Evolutionary conservation across 1,140 invertebrate genomes (phyloP), one percentile per base, ranked within the genome.

Genomic region (Megathymus violae): DNA sequence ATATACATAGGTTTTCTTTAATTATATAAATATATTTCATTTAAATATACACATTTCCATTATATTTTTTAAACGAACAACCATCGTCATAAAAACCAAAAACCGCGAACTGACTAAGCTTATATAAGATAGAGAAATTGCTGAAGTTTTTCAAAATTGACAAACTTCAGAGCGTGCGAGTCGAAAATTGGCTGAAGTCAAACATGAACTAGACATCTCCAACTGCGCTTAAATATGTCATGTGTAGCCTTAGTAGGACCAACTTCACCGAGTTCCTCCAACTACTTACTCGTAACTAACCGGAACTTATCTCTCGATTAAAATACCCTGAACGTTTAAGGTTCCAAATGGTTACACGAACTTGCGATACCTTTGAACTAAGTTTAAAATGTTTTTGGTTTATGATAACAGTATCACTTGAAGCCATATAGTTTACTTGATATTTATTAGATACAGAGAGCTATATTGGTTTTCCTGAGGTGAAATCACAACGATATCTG

Each of bases 101-200:
- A 31, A 31, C 27, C 27, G 27, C 9, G 9, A 31, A 31, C 27
- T 31, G 27, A 11, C 15, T n/a, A n/a, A 25, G 38, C 38, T 54
- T 54, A 54, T 10, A 54, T 54, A 54, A 54, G 11, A 46, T 27
- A 46, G 41, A 31, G 52, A 31, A 46, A 58, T 58, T 31, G 54
- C 22, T 58, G 10, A 46, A 58, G 54, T 41, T 46, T 46, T 58
- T 58, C 40, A 43, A 58, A 58, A 58, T 58, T 58, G 54, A 58
- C 41, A 58, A 58, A 58, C 54, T 58, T 58, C 31, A 46, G 27
- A 46, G 41, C 25, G 40, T 19, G 54, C 10, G 54, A 58, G 54
- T 58, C 54, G 46, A 58, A 58, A 58, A 58, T 58, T 58, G 54
- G 54, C 54, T 58, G 22, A 58, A 46, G 41, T 58, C 54, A 58